A percentile compares a stretch with the other conserved stretches of the same genome.
Evolutionary conservation across 2,888 invertebrate genomes (phyloP).

Genomic region (Lysandra bellargus): DNA sequence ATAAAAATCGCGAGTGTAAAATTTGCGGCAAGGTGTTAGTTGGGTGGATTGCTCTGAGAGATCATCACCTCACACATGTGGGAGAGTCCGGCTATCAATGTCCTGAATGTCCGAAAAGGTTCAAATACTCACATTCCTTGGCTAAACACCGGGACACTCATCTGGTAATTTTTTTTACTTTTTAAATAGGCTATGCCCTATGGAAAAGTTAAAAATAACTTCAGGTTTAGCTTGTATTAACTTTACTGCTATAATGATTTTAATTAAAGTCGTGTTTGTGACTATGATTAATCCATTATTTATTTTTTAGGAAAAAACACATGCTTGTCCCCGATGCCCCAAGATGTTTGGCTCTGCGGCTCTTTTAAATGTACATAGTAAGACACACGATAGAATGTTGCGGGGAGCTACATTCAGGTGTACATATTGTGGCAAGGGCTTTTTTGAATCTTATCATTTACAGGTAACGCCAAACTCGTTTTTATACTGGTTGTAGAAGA

Average conservation of each 20-base stretch:
- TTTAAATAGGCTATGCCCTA: background rate
- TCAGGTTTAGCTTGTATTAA: background rate
- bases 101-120: conserved; percentile 64
- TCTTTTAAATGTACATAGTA: conserved; percentile 65
- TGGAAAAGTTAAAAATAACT: too few species aligned
- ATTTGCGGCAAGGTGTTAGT: conserved; percentile 54
- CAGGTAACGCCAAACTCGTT: conserved; percentile 49
- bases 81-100: conserved; percentile 61
- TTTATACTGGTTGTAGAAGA: too few species aligned
- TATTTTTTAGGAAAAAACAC: conserved; percentile 62
- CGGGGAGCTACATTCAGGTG: conserved; percentile 62
- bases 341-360: conserved; percentile 68
- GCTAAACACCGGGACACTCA: conserved; percentile 72
- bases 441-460: conserved; percentile 65
- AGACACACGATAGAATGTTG: conserved; percentile 59
- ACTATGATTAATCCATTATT: background rate
- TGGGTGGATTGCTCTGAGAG: conserved; percentile 52
- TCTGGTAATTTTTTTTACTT: conserved; percentile 47
- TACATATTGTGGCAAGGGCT: conserved; percentile 69
- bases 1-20: conserved; percentile 54
- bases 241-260: background rate
- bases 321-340: conserved; percentile 61
- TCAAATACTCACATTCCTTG: conserved; percentile 68
- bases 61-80: conserved; percentile 54
- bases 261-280: background rate